Evolutionary conservation across 2,113 vertebrate genomes (phyloP).

Genomic region (Hypocryptadius cinnamomeus): DNA sequence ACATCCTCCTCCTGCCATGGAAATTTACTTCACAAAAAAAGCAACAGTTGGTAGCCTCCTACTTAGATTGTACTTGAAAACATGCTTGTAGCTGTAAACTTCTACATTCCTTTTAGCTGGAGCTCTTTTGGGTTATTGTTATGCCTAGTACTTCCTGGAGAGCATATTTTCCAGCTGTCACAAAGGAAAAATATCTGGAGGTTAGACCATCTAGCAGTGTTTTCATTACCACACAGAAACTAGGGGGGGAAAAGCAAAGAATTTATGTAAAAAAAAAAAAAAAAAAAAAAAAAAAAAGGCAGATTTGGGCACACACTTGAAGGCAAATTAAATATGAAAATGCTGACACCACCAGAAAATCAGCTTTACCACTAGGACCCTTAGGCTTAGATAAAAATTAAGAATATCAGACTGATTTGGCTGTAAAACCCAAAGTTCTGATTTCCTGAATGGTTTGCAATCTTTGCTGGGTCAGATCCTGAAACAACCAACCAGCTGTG

Average conservation of each 20-base stretch:
- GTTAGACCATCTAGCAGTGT: not conserved
- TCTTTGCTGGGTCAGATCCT: not conserved
- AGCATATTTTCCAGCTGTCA: not conserved
- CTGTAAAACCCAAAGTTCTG: not conserved
- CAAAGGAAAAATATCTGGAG: not conserved
- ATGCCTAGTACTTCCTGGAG: not conserved
- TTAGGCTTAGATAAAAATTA: not conserved
- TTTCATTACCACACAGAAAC: not conserved
- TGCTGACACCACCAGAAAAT: not conserved
- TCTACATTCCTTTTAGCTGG: not conserved
- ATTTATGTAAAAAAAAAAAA: not conserved
- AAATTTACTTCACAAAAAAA: not conserved
- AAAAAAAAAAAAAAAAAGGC: not conserved
- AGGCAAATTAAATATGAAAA: not conserved
- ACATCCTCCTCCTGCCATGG: not conserved
- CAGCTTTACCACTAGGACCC: not conserved
- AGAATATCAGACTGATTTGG: not conserved
- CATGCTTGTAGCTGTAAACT: not conserved
- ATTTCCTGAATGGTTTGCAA: not conserved
- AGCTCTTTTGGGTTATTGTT: not conserved
- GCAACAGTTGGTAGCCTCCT: not conserved
- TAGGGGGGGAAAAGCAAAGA: not conserved
- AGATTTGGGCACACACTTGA: not conserved
- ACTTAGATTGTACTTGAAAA: not conserved
- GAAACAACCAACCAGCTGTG: not conserved